Base-by-base conservation (phyloP, 2,113 vertebrate species). In the Lagenorhynchus albirostris region DNA sequence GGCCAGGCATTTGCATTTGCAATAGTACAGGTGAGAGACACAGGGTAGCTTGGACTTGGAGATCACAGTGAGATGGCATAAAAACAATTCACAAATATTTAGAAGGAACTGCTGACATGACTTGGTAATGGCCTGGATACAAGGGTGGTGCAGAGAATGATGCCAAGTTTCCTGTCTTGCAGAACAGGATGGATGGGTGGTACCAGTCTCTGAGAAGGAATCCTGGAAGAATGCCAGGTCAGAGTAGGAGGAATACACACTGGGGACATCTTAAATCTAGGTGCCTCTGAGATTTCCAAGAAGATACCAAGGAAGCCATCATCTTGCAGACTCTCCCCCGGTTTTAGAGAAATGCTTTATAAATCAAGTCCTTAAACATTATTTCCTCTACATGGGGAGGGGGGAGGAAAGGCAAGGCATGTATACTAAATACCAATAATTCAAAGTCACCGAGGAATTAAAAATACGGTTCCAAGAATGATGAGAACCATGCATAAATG, bases 161-260 rank as follows among this genome's bases (percentile, higher is more conserved):
- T 13, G 25, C 81, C 91, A 82, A 31, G 41, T 80, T 41, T 83
- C 65, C 47, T 36, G 38, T 85, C 85, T 82, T 91, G 95, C 15
- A 94, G 65, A 95, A 91, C 88, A 97, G 94, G 91, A 97, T 74
- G 10, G 91, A 85, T 88, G 50, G 67, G 76, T 50, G 71, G 80
- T 29, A 67, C 38, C 33, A 33, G 63, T 71, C 68, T 81, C 82
- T 77, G 81, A 77, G 38, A n/a, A 87, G 38, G 60, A 71, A 60
- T 29, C 58, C 60, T 86, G 89, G 38, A 96, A 89, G 86, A 80
- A 90, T 29, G 58, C 79, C 79, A 95, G n/a, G 63, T 63, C 58
- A 81, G 18, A 62, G 25, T 70, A 76, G 18, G 31, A 94, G 23
- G 53, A 58, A 25, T 33, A 68, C 4, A 80, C 6, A 65, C 29